Evolutionary conservation across 92 coral and sea anemone genomes (phyloP).

Genomic region (Bergia puertoricense): DNA sequence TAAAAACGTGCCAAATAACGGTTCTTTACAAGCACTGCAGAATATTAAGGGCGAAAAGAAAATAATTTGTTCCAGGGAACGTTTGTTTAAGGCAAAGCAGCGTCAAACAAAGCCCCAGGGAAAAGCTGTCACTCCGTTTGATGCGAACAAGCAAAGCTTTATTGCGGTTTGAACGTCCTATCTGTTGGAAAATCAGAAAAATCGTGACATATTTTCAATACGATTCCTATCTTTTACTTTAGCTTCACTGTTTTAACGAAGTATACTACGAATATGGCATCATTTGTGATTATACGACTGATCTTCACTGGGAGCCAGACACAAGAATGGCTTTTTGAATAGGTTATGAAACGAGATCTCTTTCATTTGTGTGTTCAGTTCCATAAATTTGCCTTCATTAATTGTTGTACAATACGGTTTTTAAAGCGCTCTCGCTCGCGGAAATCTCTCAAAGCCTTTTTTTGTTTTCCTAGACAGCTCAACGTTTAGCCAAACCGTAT

Average conservation of each 20-base stretch:
- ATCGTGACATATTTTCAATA: not conserved
- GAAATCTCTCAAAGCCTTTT: not conserved
- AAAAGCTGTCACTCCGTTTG: not conserved
- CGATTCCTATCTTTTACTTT: not conserved
- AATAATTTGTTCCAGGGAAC: not conserved
- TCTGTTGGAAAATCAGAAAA: slow-evolving; percentile 7
- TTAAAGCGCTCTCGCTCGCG: not conserved
- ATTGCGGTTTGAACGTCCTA: not conserved
- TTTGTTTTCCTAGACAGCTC: not conserved
- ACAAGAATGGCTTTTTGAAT: slow-evolving; percentile 20
- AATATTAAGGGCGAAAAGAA: not conserved
- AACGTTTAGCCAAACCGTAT: not conserved
- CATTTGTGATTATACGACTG: not conserved
- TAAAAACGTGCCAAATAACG: not conserved
- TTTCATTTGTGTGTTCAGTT: slow-evolving; percentile 50
- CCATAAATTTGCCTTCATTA: slow-evolving; percentile 65
- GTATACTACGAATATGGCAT: not conserved
- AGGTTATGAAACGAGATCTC: slow-evolving; percentile 37
- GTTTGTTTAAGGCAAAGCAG: slow-evolving; percentile 15
- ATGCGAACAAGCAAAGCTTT: slow-evolving; percentile 16
- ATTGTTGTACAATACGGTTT: slow-evolving; percentile 24
- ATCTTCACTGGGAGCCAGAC: slow-evolving; percentile 17
- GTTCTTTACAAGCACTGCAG: not conserved
- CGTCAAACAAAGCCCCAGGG: slow-evolving; percentile 33
- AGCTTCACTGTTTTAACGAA: not conserved